Evolutionary conservation across 2,888 invertebrate genomes (phyloP).

Genomic region (Ceramica pisi): DNA sequence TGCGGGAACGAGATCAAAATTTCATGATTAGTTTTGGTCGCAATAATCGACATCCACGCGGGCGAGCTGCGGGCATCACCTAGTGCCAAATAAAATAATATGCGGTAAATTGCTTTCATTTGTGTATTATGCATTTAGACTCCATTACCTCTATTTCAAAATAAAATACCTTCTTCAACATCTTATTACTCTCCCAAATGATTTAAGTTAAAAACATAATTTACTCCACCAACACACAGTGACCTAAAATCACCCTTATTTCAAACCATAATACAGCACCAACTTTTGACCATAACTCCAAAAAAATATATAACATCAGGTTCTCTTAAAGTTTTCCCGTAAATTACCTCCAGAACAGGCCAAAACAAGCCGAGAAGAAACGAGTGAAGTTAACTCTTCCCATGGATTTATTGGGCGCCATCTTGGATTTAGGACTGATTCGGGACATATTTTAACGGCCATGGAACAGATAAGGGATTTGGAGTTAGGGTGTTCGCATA

Average conservation of each 20-base stretch:
- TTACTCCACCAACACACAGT: not conserved
- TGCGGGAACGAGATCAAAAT: no score
- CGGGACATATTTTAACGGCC: constrained; percentile 57
- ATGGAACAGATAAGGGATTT: constrained; percentile 48
- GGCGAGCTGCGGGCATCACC: no score
- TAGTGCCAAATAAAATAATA: no score
- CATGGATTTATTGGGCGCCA: constrained; percentile 67
- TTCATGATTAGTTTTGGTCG: no score
- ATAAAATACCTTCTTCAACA: no score
- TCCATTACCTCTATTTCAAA: no score
- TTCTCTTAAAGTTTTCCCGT: constrained; percentile 67
- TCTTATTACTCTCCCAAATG: no score
- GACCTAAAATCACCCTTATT: not conserved
- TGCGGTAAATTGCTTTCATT: no score
- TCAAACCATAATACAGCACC: constrained; percentile 7
- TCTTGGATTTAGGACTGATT: constrained; percentile 67
- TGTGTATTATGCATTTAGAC: no score
- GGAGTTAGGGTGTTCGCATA: not conserved
- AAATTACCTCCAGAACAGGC: constrained; percentile 67
- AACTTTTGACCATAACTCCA: constrained; percentile 41
- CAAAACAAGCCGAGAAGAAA: constrained; percentile 64
- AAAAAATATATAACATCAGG: constrained; percentile 62
- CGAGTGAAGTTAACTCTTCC: constrained; percentile 68
- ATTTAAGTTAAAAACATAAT: not conserved
- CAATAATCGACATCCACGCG: no score